Percentiles rank a stretch among this genome's conserved stretches.
These are phyloP conservation scores for Patella pellucida DNA, from an alignment of 2,888 invertebrate species.

Conservation along the genomic window DNA sequence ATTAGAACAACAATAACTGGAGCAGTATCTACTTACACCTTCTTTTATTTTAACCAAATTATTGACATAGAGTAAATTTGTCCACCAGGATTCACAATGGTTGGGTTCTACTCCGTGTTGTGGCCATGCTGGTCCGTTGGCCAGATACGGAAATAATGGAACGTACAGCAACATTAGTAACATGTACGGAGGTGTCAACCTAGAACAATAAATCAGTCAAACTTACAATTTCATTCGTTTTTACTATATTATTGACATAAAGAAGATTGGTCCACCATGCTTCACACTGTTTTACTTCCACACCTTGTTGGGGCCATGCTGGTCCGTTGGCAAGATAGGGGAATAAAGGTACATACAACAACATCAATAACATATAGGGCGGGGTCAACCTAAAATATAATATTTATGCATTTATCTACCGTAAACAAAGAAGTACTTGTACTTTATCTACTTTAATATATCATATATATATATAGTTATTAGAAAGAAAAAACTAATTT, in stretches of 20 bases:
- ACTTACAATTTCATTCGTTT: constrained; percentile 35
- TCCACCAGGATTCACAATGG: constrained; percentile 54
- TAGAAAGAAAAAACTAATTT: no score
- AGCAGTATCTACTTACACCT: constrained; percentile 25
- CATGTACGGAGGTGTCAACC: background rate
- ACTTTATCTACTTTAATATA: no score
- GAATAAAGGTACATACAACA: constrained; percentile 49
- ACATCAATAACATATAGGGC: constrained; percentile 54
- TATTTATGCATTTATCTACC: background rate
- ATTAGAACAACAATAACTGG: no score
- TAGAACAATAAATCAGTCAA: background rate
- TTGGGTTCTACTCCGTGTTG: constrained; percentile 40
- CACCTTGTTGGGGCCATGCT: constrained; percentile 42
- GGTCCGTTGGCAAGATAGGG: constrained; percentile 53
- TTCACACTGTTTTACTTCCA: constrained; percentile 42
- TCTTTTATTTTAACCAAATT: constrained; percentile 45
- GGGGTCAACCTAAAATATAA: constrained; percentile 50
- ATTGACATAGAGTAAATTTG: constrained; percentile 56
- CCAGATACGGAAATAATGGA: constrained; percentile 41
- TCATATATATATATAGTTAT: no score
- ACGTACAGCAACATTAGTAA: background rate
- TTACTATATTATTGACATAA: constrained; percentile 56
- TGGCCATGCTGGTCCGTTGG: constrained; percentile 50
- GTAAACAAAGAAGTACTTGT: no score
- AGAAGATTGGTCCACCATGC: constrained; percentile 58